Evolutionary conservation across 1,140 invertebrate species (phyloP), one percentile per base, ranked within the genome.

Genomic region (Coptotermes formosanus): DNA sequence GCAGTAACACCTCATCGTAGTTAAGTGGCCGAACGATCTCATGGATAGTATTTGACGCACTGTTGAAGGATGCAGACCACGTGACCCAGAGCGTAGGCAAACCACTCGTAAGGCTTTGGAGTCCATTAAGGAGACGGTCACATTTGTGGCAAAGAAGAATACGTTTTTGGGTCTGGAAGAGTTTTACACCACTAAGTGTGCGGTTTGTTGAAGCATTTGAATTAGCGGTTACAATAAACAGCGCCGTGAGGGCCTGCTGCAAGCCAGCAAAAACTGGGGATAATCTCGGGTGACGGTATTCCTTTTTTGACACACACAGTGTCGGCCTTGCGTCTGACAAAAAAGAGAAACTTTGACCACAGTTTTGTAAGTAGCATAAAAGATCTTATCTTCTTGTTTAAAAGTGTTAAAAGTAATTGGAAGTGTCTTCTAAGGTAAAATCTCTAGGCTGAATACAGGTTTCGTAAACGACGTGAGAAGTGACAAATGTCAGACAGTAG

Each of bases 341-440:
- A 75, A 38, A 38, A 38, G 38, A 75, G 64, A 75, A 75, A 75
- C 64, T 75, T 30, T 75, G n/a, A 75, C 30, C 64, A 75, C 64
- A 3, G 30, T 75, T 75, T 30, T 25, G 4, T 75, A 75, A 30
- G 64, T 75, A 75, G 64, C 64, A 75, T 30, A 75, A 75, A 75
- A 75, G 64, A 75, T 75, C n/a, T 30, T 75, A 75, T 75, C 64
- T 75, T 2, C 64, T 0, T 25, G 0, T 75, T 75, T 75, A 75
- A 75, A 75, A 75, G 64, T 75, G 64, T 75, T 75, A 75, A 75
- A 75, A 75, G 59, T 64, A 64, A 75, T 30, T 75, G 25, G 64
- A 75, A 2, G 7, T 75, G 64, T 75, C 64, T 75, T 75, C 14
- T n/a, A 9, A 75, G 14, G 64, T 30, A 16, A 75, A 75, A 75